These are phyloP conservation scores for Heliocidaris erythrogramma DNA, from an alignment of 35 echinoderm and acorn worm genomes.

Conservation along the genomic window DNA sequence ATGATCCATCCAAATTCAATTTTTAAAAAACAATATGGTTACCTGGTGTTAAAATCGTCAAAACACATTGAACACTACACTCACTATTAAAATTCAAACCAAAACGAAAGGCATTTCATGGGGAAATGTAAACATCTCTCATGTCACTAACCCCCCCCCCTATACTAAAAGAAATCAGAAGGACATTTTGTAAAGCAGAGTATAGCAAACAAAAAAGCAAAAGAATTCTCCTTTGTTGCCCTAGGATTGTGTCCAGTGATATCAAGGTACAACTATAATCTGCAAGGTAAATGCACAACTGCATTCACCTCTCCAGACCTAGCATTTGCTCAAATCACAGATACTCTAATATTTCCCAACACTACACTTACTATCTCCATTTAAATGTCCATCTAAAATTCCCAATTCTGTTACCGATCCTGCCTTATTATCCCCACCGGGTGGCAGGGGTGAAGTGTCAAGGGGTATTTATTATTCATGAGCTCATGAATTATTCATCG, in stretches of 20 bases:
- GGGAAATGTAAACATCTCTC: neutral
- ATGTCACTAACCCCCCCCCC: neutral
- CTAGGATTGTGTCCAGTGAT: neutral
- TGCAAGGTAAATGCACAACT: neutral
- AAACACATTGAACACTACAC: neutral
- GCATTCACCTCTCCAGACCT: neutral
- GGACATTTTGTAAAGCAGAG: neutral
- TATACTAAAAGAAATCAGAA: neutral
- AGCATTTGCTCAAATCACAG: neutral
- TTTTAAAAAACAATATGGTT: no score
- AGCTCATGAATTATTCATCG: neutral
- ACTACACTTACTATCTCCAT: neutral
- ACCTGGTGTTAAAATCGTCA: no score
- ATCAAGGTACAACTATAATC: neutral
- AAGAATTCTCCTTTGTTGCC: neutral
- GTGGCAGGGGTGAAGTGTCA: neutral
- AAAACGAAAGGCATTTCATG: neutral
- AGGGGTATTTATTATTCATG: neutral
- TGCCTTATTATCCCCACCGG: neutral
- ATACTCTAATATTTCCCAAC: neutral
- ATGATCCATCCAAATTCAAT: no score
- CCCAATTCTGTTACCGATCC: slow-evolving; percentile 8
- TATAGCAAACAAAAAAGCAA: neutral
- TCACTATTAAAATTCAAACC: neutral
- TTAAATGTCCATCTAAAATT: slow-evolving; percentile 5